phyloP scores from a whole-genome alignment of 1,140 invertebrate genomes.

The Lysiphlebus fabarum region DNA sequence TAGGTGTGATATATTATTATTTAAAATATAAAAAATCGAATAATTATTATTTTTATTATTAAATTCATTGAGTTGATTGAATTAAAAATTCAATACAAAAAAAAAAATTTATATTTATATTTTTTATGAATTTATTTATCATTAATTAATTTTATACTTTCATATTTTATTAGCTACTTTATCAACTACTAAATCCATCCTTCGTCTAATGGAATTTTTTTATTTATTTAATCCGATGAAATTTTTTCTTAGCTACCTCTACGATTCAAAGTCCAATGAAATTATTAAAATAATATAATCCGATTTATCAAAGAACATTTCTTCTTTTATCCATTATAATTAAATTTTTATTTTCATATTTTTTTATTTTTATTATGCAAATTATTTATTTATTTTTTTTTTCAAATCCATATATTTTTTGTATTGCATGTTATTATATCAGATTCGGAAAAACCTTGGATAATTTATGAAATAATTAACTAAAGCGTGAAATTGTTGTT shows the following conservation, averaged over 20 bases:
- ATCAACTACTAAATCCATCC: too few species aligned
- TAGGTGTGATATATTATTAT: slow-evolving; percentile 12
- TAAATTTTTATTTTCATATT: slow-evolving; percentile 1
- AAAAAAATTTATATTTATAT: too few species aligned
- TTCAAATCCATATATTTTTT: not conserved
- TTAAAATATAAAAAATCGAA: not conserved
- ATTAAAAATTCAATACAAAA: too few species aligned
- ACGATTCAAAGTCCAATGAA: not conserved
- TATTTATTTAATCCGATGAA: not conserved
- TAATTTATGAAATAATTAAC: slow-evolving; percentile 13
- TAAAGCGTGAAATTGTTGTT: slow-evolving; percentile 10
- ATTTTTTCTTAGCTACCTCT: not conserved
- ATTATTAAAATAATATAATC: slow-evolving; percentile 4
- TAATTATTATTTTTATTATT: slow-evolving; percentile 1
- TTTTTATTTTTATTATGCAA: not conserved
- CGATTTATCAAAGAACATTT: slow-evolving; percentile 6
- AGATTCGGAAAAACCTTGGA: slow-evolving; percentile 16
- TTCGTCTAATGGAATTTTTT: too few species aligned
- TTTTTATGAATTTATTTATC: too few species aligned
- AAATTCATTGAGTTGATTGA: too few species aligned
- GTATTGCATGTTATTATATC: slow-evolving; percentile 9
- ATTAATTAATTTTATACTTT: too few species aligned
- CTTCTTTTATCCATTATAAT: slow-evolving; percentile 6
- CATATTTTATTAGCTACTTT: too few species aligned
- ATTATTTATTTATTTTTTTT: too few species aligned